Conservation (phyloP, 2,113 vertebrate species). For the Phalacrocorax pelagicus region DNA sequence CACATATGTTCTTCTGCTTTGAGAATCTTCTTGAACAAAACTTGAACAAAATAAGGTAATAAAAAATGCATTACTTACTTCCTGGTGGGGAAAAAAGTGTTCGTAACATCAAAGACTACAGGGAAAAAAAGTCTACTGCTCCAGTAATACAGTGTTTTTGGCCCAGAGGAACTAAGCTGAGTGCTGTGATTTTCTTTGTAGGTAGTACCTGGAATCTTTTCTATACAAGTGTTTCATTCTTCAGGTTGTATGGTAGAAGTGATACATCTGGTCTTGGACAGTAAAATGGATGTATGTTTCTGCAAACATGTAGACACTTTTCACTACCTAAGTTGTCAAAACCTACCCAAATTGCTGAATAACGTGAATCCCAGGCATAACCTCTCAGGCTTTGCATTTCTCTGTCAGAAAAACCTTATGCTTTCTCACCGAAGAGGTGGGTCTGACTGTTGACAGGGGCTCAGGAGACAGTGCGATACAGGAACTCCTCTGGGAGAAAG, state of each 20-base stretch:
- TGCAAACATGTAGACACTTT: background rate
- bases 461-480: background rate
- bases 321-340: background rate
- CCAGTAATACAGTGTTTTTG: background rate
- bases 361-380: background rate
- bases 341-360: background rate
- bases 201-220: background rate
- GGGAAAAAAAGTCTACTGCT: background rate
- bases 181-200: background rate
- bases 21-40: background rate
- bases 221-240: background rate
- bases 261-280: too few relatives aligned
- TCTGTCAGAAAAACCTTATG: background rate
- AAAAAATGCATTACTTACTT: background rate
- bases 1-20: background rate
- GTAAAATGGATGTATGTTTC: background rate
- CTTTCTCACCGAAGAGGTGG: background rate
- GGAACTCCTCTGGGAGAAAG: background rate
- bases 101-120: background rate
- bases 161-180: background rate
- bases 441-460: background rate
- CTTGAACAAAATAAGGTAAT: background rate
- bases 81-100: background rate
- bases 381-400: background rate
- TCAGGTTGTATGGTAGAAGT: background rate